These are phyloP conservation scores for Channa argus DNA, from an alignment of 2,113 vertebrate species.

Conservation along the genomic window DNA sequence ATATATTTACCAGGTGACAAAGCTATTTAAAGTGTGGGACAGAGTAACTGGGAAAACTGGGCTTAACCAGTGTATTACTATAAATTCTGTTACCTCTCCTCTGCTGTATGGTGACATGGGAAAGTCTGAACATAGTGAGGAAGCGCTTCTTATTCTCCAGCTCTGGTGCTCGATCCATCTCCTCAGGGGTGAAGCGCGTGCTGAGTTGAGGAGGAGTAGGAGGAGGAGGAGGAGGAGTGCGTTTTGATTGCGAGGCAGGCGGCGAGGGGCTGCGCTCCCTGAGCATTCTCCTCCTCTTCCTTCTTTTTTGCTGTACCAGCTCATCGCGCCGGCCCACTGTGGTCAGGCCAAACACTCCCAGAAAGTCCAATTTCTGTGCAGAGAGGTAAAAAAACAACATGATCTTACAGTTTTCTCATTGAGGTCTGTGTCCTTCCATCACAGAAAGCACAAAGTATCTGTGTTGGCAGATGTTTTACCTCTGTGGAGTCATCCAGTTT, in stretches of 20 bases:
- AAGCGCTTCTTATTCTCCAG: constrained; percentile 97
- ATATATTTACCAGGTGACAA: not conserved
- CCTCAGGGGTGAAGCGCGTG: constrained; percentile 94
- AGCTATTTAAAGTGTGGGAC: not conserved
- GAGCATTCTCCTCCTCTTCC: constrained; percentile 94
- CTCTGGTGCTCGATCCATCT: constrained; percentile 95
- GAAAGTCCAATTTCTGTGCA: constrained; percentile 94
- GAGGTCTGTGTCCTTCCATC: constrained; percentile 19
- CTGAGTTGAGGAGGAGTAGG: constrained; percentile 88
- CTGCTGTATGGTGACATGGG: constrained; percentile 92
- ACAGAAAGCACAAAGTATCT: not conserved
- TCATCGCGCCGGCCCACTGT: constrained; percentile 92
- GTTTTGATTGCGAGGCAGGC: constrained; percentile 86
- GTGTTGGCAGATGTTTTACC: constrained; percentile 79
- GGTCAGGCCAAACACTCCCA: constrained; percentile 92
- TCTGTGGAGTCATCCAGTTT: constrained; percentile 95
- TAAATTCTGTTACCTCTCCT: constrained; percentile 87
- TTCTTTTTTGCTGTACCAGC: constrained; percentile 91
- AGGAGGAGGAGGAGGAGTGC: constrained; percentile 86
- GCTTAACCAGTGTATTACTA: not conserved
- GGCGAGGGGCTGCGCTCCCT: constrained; percentile 95
- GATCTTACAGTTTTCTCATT: not conserved
- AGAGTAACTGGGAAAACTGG: not conserved
- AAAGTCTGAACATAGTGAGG: constrained; percentile 95
- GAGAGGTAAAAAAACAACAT: constrained; percentile 1